These are phyloP conservation scores for Belonocnema kinseyi DNA, from an alignment of 1,140 invertebrate species.

Conservation along the genomic window DNA sequence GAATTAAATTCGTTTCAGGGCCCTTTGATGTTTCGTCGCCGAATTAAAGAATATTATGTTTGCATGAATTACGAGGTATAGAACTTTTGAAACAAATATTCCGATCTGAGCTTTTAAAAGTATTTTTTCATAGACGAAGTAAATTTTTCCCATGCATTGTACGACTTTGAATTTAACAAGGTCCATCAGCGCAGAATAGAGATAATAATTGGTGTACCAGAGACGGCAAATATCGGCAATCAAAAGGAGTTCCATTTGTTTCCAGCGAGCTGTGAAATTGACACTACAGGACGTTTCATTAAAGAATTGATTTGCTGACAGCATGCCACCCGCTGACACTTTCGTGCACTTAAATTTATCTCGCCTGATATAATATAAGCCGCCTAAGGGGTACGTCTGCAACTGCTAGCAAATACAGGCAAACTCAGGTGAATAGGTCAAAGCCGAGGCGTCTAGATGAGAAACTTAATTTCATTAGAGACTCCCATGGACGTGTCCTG, in stretches of 20 bases:
- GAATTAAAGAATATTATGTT: too few species aligned
- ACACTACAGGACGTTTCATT: slow-evolving; percentile 16
- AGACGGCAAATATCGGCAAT: neutral
- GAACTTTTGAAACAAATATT: too few species aligned
- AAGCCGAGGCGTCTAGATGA: neutral
- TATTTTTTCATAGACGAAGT: too few species aligned
- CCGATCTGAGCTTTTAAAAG: too few species aligned
- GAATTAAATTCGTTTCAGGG: too few species aligned
- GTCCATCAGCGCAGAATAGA: neutral
- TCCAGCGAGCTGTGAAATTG: slow-evolving; percentile 7
- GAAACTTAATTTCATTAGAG: neutral
- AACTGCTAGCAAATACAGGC: neutral
- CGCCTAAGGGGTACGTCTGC: neutral
- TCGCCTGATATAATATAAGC: neutral
- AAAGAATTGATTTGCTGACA: slow-evolving; percentile 5
- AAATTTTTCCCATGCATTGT: too few species aligned
- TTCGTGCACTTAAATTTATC: slow-evolving; percentile 12
- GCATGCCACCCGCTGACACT: neutral
- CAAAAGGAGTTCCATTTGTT: slow-evolving; percentile 12
- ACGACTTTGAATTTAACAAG: neutral
- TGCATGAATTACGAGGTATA: too few species aligned
- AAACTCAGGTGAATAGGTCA: neutral
- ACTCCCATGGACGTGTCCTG: neutral
- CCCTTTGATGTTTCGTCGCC: too few species aligned
- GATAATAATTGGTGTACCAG: neutral